phyloP scores from a whole-genome alignment of 92 coral and sea anemone genomes.

The Pocillopora grandis region DNA sequence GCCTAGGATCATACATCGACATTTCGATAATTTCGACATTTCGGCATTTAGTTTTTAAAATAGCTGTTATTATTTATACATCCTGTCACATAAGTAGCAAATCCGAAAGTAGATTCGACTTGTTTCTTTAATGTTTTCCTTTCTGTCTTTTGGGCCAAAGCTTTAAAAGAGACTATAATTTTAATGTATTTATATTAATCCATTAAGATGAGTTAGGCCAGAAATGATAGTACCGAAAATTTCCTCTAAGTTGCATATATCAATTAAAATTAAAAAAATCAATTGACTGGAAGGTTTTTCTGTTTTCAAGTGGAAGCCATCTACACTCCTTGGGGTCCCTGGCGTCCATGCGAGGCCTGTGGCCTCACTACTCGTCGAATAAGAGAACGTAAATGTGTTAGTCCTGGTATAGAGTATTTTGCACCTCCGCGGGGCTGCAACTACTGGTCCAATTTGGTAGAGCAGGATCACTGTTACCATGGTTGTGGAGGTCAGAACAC shows the following conservation, averaged over 20 bases:
- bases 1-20: too few relatives aligned
- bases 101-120: too few relatives aligned
- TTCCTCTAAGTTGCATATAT: too few relatives aligned
- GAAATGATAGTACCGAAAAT: too few relatives aligned
- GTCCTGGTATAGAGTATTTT: constrained; percentile 7
- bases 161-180: too few relatives aligned
- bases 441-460: neutral
- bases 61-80: too few relatives aligned
- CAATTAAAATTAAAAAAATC: neutral
- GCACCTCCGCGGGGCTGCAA: constrained; percentile 20
- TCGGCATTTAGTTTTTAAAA: too few relatives aligned
- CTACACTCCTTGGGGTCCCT: constrained; percentile 56
- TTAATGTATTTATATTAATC: neutral
- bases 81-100: too few relatives aligned
- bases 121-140: too few relatives aligned
- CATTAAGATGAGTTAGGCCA: too few relatives aligned
- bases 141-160: too few relatives aligned
- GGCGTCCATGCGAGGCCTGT: constrained; percentile 63
- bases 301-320: constrained; percentile 25
- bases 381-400: constrained; percentile 24
- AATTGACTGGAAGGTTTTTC: neutral
- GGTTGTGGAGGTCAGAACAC: constrained; percentile 52
- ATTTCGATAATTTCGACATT: too few relatives aligned
- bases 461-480: constrained; percentile 27
- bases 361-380: constrained; percentile 47